Evolutionary conservation across 2,888 invertebrate species (phyloP).

Genomic region (Rhyacophila evoluta): DNA sequence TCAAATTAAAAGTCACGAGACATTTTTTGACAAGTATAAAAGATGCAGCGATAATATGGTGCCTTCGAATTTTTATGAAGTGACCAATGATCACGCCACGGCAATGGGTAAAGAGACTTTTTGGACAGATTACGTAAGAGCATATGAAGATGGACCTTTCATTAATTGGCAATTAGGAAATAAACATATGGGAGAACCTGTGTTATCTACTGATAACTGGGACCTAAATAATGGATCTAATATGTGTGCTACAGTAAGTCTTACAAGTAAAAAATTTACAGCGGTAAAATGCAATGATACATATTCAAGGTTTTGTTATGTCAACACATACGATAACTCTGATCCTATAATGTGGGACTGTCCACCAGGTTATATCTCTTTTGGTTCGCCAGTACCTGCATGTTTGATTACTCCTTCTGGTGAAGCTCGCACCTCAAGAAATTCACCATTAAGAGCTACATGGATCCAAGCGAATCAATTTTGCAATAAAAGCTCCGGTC

Average conservation of each 20-base stretch:
- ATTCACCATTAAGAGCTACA: conserved; percentile 62
- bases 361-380: conserved; percentile 59
- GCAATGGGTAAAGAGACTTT: conserved; percentile 55
- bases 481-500: conserved; percentile 60
- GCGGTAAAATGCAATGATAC: conserved; percentile 61
- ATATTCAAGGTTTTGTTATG: conserved; percentile 64
- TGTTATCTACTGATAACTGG: background rate
- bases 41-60: conserved; percentile 63
- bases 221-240: background rate
- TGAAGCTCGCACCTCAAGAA: conserved; percentile 58
- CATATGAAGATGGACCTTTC: conserved; percentile 65
- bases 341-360: conserved; percentile 59
- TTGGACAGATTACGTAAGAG: conserved; percentile 65
- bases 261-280: conserved; percentile 59
- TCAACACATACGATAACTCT: conserved; percentile 60
- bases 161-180: conserved; percentile 63
- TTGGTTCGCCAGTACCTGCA: conserved; percentile 62
- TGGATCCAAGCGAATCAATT: conserved; percentile 62
- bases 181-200: conserved; percentile 57
- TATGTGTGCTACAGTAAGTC: conserved; percentile 62
- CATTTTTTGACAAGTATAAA: conserved; percentile 61
- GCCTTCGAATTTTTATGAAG: conserved; percentile 36
- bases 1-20: conserved; percentile 64
- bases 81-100: conserved; percentile 21
- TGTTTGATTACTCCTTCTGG: conserved; percentile 58